These are phyloP conservation scores for Triplophysa bombifrons DNA, from an alignment of 2,797 vertebrate genomes.

Conservation along the genomic window DNA sequence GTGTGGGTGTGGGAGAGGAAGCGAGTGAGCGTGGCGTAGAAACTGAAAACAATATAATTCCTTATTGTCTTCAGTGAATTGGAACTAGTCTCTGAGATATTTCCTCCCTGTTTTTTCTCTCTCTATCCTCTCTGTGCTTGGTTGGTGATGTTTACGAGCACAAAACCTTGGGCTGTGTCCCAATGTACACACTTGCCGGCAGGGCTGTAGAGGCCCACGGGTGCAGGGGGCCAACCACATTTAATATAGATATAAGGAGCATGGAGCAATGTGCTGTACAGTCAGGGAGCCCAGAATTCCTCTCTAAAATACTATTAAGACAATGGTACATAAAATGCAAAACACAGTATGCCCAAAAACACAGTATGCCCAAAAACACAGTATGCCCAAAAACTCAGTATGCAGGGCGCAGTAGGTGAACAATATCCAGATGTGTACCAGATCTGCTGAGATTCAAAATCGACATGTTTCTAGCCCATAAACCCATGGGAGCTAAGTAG, in stretches of 20 bases:
- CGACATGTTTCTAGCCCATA: neutral
- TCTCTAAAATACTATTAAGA: neutral
- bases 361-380: neutral
- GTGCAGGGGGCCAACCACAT: neutral
- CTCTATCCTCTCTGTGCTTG: slow-evolving; percentile 23
- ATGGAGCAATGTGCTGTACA: neutral
- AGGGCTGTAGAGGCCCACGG: neutral
- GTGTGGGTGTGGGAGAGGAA: slow-evolving; percentile 45
- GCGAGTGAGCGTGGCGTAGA: slow-evolving; percentile 40
- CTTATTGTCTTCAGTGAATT: slow-evolving; percentile 58
- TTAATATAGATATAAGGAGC: neutral
- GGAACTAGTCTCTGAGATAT: slow-evolving; percentile 53
- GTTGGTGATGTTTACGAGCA: slow-evolving; percentile 24
- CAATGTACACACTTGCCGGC: neutral
- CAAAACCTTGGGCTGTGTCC: slow-evolving; percentile 8
- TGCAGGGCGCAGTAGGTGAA: neutral
- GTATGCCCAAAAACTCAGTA: neutral
- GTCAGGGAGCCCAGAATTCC: neutral
- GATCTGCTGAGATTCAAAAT: neutral
- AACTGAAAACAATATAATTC: slow-evolving; percentile 59
- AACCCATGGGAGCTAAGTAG: neutral
- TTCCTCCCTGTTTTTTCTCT: slow-evolving; percentile 30
- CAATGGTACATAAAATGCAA: neutral
- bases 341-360: neutral
- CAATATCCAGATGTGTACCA: slow-evolving; percentile 1